Percentiles rank a stretch among this genome's conserved stretches.
Evolutionary conservation across 2,888 invertebrate genomes (phyloP).

Genomic region (Tolmerus cingulatus): DNA sequence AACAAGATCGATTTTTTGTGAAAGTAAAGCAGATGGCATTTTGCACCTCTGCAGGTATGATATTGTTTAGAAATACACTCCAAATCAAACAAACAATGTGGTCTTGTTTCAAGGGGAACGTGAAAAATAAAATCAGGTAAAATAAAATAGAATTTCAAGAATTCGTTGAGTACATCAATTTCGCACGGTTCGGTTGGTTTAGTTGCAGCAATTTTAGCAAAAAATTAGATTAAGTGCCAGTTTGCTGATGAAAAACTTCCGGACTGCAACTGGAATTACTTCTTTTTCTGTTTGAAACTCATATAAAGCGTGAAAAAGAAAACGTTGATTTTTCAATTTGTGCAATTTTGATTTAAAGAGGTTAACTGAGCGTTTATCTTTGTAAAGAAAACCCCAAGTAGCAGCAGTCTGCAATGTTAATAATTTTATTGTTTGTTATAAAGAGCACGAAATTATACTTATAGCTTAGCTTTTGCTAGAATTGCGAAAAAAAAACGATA

Average conservation of each 20-base stretch:
- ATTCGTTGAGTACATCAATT: not conserved
- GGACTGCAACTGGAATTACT: not conserved
- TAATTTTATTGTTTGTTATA: too few relatives aligned
- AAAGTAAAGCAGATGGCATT: not conserved
- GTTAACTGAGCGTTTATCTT: not conserved
- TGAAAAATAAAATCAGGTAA: not conserved
- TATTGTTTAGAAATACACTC: not conserved
- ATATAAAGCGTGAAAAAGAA: not conserved
- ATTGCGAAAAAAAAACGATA: too few relatives aligned
- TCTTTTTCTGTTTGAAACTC: not conserved
- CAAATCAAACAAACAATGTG: not conserved
- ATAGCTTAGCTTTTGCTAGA: too few relatives aligned
- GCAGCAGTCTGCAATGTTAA: too few relatives aligned
- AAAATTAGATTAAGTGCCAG: not conserved
- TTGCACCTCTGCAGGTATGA: not conserved
- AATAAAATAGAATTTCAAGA: not conserved
- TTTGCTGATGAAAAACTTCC: not conserved
- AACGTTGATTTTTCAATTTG: not conserved
- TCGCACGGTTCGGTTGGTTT: not conserved
- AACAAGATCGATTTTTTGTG: not conserved
- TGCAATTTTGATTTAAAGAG: not conserved
- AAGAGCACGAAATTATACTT: too few relatives aligned
- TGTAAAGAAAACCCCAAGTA: not conserved
- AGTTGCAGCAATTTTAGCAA: not conserved
- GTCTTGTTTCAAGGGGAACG: not conserved